These are phyloP conservation scores for Ophiodon elongatus DNA, from an alignment of 2,113 vertebrate genomes.

Conservation along the genomic window DNA sequence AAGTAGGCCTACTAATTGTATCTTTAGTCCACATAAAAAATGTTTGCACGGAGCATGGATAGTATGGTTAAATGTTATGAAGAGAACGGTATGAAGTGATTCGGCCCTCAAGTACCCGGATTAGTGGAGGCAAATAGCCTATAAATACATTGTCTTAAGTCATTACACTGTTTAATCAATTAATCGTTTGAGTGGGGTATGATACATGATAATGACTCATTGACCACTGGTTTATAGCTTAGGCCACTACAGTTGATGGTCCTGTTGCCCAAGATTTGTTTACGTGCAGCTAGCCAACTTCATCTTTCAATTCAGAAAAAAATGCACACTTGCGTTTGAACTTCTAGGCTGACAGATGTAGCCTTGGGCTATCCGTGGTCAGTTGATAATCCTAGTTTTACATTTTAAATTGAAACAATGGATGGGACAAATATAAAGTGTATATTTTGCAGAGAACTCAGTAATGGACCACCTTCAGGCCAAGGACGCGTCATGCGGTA, in stretches of 20 bases:
- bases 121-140: neutral
- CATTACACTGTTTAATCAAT: neutral
- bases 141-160: neutral
- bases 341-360: neutral
- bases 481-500: neutral
- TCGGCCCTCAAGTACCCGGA: too few species aligned
- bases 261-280: neutral
- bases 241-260: neutral
- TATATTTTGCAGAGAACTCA: neutral
- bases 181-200: neutral
- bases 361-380: too few species aligned
- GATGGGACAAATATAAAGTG: neutral
- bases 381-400: neutral
- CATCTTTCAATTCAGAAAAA: neutral
- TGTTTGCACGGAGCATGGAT: neutral
- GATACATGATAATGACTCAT: neutral
- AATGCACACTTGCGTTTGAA: neutral
- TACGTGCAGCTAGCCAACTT: neutral
- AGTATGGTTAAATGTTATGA: neutral
- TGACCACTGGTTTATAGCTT: neutral
- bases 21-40: slow-evolving; percentile 32
- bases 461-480: neutral
- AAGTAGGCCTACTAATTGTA: neutral
- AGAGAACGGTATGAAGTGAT: neutral
- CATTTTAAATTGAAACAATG: neutral